phyloP scores from a whole-genome alignment of 2,113 vertebrate species.

The Periophthalmus modestus region DNA sequence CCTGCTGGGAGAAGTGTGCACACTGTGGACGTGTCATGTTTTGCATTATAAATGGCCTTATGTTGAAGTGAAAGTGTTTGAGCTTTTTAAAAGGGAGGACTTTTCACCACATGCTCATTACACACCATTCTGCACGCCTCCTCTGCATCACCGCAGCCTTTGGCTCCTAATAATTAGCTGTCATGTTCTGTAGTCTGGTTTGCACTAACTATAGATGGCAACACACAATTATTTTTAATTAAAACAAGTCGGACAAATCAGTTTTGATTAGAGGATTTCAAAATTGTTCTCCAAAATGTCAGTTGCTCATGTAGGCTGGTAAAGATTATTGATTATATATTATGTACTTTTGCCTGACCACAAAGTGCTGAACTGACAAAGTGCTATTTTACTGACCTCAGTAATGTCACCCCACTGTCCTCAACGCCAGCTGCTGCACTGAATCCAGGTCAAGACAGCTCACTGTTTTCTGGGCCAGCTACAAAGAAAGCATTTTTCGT shows the following conservation, averaged over 20 bases:
- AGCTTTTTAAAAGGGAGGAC: not conserved
- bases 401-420: not conserved
- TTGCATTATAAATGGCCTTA: conserved; percentile 32
- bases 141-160: conserved; percentile 3
- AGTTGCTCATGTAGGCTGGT: too few species aligned
- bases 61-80: conserved; percentile 3
- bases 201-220: conserved; percentile 21
- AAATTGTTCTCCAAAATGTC: not conserved
- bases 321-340: too few species aligned
- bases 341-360: too few species aligned
- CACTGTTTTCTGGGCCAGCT: not conserved
- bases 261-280: conserved; percentile 35
- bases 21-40: conserved; percentile 17
- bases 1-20: conserved; percentile 43
- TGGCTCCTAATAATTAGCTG: conserved; percentile 39
- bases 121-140: not conserved
- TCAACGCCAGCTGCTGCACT: not conserved
- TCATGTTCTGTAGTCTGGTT: conserved; percentile 13
- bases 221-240: conserved; percentile 38
- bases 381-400: not conserved
- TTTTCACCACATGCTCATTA: conserved; percentile 18
- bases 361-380: not conserved
- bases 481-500: conserved; percentile 18
- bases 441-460: not conserved
- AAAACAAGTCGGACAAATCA: conserved; percentile 33